These are phyloP conservation scores for Melieria picta DNA, from an alignment of 2,888 invertebrate species.

Conservation along the genomic window DNA sequence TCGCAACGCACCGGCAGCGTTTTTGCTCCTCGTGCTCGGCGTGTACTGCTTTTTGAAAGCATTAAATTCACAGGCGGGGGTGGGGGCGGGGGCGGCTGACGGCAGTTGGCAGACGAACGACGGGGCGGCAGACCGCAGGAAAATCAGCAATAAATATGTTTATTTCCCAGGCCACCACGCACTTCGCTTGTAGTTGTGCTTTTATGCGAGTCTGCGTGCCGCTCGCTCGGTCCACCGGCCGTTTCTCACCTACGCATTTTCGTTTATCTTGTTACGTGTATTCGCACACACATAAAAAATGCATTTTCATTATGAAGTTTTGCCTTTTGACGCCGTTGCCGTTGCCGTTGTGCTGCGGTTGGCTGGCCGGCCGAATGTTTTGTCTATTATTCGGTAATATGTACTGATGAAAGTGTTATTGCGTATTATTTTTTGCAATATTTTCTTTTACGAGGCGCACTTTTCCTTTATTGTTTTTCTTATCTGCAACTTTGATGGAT, in stretches of 20 bases:
- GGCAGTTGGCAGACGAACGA: no score
- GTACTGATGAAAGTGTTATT: neutral
- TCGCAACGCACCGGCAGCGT: no score
- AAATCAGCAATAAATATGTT: slow-evolving; percentile 21
- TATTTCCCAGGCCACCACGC: neutral
- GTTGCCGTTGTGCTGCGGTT: no score
- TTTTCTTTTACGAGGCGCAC: neutral
- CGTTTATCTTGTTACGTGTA: neutral
- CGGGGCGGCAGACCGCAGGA: neutral
- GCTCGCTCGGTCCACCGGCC: neutral
- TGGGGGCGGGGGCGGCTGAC: no score
- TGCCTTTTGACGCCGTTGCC: slow-evolving; percentile 14
- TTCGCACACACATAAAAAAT: slow-evolving; percentile 20
- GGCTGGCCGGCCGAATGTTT: no score
- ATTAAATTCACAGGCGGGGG: no score
- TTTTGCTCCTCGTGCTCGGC: no score
- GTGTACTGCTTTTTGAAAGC: no score
- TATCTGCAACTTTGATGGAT: slow-evolving; percentile 32
- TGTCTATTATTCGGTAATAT: neutral
- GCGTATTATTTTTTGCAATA: neutral
- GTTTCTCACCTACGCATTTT: no score
- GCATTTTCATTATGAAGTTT: slow-evolving; percentile 32
- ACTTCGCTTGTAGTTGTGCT: neutral
- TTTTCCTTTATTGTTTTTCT: slow-evolving; percentile 13
- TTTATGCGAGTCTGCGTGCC: neutral